A percentile compares a stretch with the other conserved stretches of the same genome.
Evolutionary conservation across 2,888 invertebrate species (phyloP).

Genomic region (Diarsia mendica): DNA sequence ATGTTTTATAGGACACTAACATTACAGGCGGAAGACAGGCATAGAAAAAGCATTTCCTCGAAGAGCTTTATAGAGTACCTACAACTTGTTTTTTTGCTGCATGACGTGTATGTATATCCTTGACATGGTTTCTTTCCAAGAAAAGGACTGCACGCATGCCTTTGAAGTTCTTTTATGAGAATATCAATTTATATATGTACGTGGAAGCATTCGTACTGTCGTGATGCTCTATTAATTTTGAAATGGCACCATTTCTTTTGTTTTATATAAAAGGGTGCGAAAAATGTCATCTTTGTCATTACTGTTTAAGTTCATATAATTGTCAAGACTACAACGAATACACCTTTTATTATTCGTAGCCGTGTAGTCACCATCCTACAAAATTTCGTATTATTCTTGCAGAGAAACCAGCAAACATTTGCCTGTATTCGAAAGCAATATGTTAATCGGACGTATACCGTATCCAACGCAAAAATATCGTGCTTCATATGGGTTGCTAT

Average conservation of each 20-base stretch:
- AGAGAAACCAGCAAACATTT: neutral
- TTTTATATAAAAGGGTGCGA: neutral
- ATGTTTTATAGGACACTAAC: constrained; percentile 47
- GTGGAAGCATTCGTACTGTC: neutral
- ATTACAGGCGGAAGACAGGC: constrained; percentile 15
- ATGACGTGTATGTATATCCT: constrained; percentile 16
- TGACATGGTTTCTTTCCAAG: constrained; percentile 37
- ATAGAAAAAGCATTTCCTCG: constrained; percentile 50
- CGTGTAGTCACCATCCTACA: too few relatives aligned
- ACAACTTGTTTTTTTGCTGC: constrained; percentile 27
- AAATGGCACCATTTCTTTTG: neutral
- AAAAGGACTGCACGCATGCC: neutral
- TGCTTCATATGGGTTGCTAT: constrained; percentile 43
- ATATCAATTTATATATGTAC: neutral
- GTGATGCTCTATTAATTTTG: neutral
- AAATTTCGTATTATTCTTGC: neutral
- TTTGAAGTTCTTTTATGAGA: constrained; percentile 6
- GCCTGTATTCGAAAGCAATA: constrained; percentile 1
- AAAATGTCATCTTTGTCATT: neutral
- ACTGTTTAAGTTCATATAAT: neutral
- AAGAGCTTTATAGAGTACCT: constrained; percentile 10
- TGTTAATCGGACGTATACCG: constrained; percentile 12
- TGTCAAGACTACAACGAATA: neutral
- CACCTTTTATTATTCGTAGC: too few relatives aligned
- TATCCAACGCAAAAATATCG: constrained; percentile 46